Evolutionary conservation across 2,113 vertebrate genomes (phyloP).

Genomic region (Talpa occidentalis): DNA sequence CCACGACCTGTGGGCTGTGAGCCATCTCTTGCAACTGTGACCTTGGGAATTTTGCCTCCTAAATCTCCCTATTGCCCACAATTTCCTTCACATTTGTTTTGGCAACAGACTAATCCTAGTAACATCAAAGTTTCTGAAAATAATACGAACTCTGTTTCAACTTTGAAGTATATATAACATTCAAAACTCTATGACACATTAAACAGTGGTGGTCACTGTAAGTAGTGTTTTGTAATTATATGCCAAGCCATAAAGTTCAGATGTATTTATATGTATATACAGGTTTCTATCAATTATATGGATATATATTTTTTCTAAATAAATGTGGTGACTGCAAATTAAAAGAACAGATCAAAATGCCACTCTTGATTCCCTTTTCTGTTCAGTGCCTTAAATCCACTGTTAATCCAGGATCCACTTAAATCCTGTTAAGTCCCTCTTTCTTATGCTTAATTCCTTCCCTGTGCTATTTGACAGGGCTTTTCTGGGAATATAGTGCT

Average conservation of each 20-base stretch:
- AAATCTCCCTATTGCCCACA: not conserved
- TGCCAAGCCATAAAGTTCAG: not conserved
- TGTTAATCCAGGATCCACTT: no score
- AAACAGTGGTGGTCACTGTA: not conserved
- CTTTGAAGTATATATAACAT: not conserved
- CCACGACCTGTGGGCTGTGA: fast-evolving
- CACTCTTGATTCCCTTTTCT: no score
- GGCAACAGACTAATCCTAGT: not conserved
- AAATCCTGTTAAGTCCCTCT: no score
- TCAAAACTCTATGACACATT: not conserved
- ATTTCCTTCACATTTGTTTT: not conserved
- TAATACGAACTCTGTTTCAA: not conserved
- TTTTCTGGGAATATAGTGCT: no score
- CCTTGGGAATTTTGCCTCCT: not conserved
- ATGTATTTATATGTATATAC: not conserved
- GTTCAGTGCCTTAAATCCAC: no score
- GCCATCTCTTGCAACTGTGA: not conserved
- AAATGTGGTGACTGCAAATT: not conserved
- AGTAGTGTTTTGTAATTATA: not conserved
- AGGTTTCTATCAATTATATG: not conserved
- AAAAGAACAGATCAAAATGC: no score
- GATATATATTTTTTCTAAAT: not conserved
- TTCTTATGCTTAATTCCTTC: no score
- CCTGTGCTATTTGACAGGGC: no score
- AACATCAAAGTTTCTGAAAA: not conserved